phyloP scores from a whole-genome alignment of 2,113 vertebrate species.

The Psilopogon haemacephalus region DNA sequence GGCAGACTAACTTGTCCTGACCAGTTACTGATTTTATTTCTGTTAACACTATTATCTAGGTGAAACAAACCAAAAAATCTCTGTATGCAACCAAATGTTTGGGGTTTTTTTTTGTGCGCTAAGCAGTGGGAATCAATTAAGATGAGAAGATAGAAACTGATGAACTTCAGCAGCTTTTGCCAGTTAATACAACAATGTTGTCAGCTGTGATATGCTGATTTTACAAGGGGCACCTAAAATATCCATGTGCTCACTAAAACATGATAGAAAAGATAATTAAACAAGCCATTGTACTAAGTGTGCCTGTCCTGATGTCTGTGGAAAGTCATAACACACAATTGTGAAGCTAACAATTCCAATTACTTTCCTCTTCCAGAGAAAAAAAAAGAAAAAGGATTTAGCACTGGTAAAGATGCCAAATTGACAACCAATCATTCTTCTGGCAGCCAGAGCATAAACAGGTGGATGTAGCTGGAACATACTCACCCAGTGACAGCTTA shows the following conservation, averaged over 20 bases:
- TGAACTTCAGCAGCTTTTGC: conserved; percentile 53
- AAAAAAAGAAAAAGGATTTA: neutral
- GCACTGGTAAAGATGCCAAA: conserved; percentile 29
- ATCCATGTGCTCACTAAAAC: neutral
- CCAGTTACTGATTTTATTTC: conserved; percentile 66
- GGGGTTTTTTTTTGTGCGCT: conserved; percentile 44
- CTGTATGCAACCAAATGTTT: conserved; percentile 40
- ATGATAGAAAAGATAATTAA: neutral
- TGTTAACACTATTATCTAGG: conserved; percentile 17
- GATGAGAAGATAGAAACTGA: conserved; percentile 58
- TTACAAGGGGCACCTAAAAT: neutral
- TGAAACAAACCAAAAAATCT: conserved; percentile 48
- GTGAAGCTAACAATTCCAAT: neutral
- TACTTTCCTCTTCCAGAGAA: neutral
- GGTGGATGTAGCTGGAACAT: conserved; percentile 59
- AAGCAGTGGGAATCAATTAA: conserved; percentile 50
- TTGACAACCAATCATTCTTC: conserved; percentile 48
- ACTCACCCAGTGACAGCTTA: conserved; percentile 49
- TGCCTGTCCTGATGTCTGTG: neutral
- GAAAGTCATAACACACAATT: neutral
- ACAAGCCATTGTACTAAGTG: neutral
- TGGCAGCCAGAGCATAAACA: conserved; percentile 65
- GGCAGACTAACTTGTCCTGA: conserved; percentile 56
- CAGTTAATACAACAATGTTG: conserved; percentile 22
- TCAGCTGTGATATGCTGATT: neutral